Base-by-base conservation (phyloP, 2,888 invertebrate species). In the Heliconius aoede region DNA sequence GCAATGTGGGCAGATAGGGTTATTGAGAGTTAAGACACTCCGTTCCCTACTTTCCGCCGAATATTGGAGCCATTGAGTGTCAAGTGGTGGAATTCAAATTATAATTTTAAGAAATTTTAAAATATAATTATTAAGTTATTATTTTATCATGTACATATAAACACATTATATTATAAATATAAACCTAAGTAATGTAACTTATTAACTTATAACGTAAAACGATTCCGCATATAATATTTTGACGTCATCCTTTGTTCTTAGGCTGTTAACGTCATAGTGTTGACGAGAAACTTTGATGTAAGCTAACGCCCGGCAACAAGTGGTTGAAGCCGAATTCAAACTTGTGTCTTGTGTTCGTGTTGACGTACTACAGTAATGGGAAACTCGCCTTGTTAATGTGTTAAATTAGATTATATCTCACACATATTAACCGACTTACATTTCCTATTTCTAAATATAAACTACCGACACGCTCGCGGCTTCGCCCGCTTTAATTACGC, bases 211-310 rank as follows among this genome's bases (percentile, higher is more conserved):
- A 73, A 72, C 73, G 78, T 77, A 77, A 73, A 62, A 40, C 18
- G 36, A 51, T 55, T 62, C 13, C 62, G 32, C 21, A 51, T 36
- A 36, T 46, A 28, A 40, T 36, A 58, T 18, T 72, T 76, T 30
- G 72, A 64, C 62, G 72, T 77, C 74, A 73, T 78, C 76, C 71
- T 80, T 80, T 80, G 78, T 80, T 78, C 74, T 40, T 72, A 76
- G 74, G 74, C 78, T 75, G 78, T 77, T 77, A 79, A 73, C 77
- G 78, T 78, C 77, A 77, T 81, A 80, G 78, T 77, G 77, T 76
- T 55, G 40, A 76, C 32, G 28, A 65, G 75, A 40, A 76, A 78
- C 77, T 79, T 79, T 74, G 76, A 78, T 78, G 78, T 60, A 67
- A 77, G 79, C 78, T 74, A 71, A 69, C 72, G 40, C 74, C 68